phyloP scores from a whole-genome alignment of 2,888 invertebrate genomes.

The Drosophila glabriapex region DNA sequence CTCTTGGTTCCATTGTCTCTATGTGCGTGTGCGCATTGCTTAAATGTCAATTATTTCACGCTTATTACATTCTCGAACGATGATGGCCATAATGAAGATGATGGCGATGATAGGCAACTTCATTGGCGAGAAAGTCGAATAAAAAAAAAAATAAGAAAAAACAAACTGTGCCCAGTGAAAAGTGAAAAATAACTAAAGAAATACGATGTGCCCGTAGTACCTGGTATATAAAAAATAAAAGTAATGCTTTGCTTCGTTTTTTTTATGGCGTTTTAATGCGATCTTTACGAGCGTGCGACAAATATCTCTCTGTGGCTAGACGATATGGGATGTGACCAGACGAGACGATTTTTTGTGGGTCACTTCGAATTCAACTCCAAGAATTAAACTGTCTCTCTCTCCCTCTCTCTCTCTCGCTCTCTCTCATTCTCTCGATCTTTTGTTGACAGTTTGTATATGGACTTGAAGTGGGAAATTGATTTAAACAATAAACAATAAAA shows the following conservation, averaged over 20 bases:
- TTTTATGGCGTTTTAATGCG: constrained; percentile 71
- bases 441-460: not conserved
- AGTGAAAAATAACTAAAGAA: constrained; percentile 41
- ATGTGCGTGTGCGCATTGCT: constrained; percentile 74
- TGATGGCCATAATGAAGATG: constrained; percentile 37
- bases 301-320: constrained; percentile 52
- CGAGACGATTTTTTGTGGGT: constrained; percentile 39
- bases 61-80: constrained; percentile 72
- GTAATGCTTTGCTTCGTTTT: constrained; percentile 44
- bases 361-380: constrained; percentile 16
- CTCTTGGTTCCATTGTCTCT: constrained; percentile 62
- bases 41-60: constrained; percentile 82
- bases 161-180: constrained; percentile 32
- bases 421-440: not conserved
- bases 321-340: constrained; percentile 17
- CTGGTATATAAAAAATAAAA: constrained; percentile 60
- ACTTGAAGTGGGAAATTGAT: constrained; percentile 10
- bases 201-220: constrained; percentile 26
- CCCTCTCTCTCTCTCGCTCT: not conserved
- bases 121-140: constrained; percentile 55
- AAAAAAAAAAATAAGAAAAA: constrained; percentile 11
- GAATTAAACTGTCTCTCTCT: not conserved
- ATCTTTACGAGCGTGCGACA: constrained; percentile 72
- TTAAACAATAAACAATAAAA: not conserved
- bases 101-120: constrained; percentile 39